Conservation (phyloP, 64 coral and sea anemone species). For the Dendrophyllia cribrosa region DNA sequence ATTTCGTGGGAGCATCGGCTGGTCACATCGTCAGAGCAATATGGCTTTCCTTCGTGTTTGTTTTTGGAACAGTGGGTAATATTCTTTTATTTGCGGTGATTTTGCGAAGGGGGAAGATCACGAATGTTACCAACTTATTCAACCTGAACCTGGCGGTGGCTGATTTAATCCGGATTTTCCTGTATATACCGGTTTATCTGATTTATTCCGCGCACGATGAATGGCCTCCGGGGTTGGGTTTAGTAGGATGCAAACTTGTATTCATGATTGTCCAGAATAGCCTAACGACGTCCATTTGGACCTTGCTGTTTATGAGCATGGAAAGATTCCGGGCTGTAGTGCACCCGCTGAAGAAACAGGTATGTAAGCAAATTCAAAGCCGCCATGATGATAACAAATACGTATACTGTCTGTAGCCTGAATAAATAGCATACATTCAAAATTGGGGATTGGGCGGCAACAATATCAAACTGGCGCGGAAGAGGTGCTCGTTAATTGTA, state of each 20-base stretch:
- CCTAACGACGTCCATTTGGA: slow-evolving; percentile 20
- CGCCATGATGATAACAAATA: too few relatives aligned
- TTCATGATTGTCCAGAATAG: slow-evolving; percentile 46
- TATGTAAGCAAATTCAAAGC: background rate
- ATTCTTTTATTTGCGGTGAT: slow-evolving; percentile 69
- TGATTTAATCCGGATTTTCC: slow-evolving; percentile 74
- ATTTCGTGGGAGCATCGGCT: background rate
- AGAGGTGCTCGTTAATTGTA: too few relatives aligned
- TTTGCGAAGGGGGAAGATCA: slow-evolving; percentile 47
- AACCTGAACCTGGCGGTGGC: slow-evolving; percentile 79
- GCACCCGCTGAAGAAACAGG: slow-evolving; percentile 69
- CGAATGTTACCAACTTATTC: slow-evolving; percentile 77
- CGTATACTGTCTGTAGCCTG: too few relatives aligned
- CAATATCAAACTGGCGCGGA: too few relatives aligned
- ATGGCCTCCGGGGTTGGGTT: slow-evolving; percentile 36
- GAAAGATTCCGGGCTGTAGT: slow-evolving; percentile 78
- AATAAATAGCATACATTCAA: too few relatives aligned
- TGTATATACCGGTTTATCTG: slow-evolving; percentile 72
- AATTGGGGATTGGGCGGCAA: too few relatives aligned
- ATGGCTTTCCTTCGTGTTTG: slow-evolving; percentile 49
- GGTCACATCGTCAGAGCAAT: slow-evolving; percentile 6
- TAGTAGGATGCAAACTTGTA: slow-evolving; percentile 6
- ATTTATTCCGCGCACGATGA: slow-evolving; percentile 34
- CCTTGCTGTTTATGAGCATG: slow-evolving; percentile 68
- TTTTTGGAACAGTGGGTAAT: slow-evolving; percentile 67